Percentiles rank a stretch among this genome's conserved stretches.
These are phyloP conservation scores for Corapipo altera DNA, from an alignment of 2,113 vertebrate species.

Conservation along the genomic window DNA sequence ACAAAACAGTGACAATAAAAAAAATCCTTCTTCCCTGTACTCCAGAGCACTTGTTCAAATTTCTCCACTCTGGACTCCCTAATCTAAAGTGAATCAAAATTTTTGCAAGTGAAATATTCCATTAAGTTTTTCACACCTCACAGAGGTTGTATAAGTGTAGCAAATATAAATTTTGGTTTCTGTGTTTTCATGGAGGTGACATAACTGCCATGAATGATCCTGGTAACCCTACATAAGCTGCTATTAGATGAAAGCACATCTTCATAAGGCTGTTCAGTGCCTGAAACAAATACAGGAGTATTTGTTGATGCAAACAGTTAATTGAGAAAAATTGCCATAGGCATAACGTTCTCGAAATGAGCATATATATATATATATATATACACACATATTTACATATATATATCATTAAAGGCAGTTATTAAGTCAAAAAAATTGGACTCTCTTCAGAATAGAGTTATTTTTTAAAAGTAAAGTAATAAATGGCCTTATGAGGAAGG, in stretches of 20 bases:
- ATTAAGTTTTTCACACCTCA: not conserved
- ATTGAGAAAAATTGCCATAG: not conserved
- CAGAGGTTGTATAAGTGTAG: accelerated
- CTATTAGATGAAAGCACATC: slow-evolving; percentile 23
- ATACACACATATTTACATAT: accelerated
- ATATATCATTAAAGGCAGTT: not conserved
- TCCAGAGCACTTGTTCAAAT: not conserved
- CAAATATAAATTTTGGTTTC: not conserved
- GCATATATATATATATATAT: accelerated
- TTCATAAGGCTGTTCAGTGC: slow-evolving; percentile 39
- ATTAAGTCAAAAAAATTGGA: accelerated
- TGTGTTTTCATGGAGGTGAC: not conserved
- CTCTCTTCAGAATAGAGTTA: not conserved
- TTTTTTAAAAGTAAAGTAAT: not conserved
- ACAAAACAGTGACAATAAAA: not conserved
- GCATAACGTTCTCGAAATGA: not conserved
- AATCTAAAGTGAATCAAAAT: not conserved
- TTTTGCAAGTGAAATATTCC: not conserved
- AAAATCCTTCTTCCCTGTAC: not conserved
- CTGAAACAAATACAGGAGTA: not conserved
- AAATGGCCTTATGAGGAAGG: slow-evolving; percentile 40
- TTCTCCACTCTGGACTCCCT: not conserved
- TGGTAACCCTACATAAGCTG: slow-evolving; percentile 67
- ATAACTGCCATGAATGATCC: not conserved
- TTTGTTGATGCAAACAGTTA: not conserved